These are phyloP conservation scores for Tetrapedia diversipes DNA, from an alignment of 2,888 invertebrate species.

Conservation along the genomic window DNA sequence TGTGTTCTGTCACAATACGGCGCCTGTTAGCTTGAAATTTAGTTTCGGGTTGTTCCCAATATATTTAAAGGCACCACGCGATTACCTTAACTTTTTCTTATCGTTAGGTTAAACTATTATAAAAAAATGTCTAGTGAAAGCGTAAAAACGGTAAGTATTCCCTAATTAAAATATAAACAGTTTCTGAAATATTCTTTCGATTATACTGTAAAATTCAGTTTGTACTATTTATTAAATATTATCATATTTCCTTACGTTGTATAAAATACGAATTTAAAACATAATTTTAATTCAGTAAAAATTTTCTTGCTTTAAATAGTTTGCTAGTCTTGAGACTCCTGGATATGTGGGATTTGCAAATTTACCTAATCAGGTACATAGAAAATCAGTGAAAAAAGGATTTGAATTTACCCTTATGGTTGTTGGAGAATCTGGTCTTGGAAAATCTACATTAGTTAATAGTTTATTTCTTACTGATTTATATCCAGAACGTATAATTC, in stretches of 20 bases:
- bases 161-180: neutral
- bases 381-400: constrained; percentile 98
- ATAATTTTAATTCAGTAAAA: constrained; percentile 2
- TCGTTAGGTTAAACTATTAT: neutral
- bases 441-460: constrained; percentile 98
- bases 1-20: constrained; percentile 53
- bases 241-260: neutral
- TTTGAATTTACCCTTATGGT: constrained; percentile 99
- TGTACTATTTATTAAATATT: neutral
- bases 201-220: neutral
- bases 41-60: constrained; percentile 12
- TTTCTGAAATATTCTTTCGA: neutral
- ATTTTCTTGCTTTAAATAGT: constrained; percentile 84
- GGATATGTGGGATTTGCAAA: constrained; percentile 97
- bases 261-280: neutral
- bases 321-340: constrained; percentile 92
- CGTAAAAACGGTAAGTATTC: constrained; percentile 78
- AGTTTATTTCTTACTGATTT: constrained; percentile 97
- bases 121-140: constrained; percentile 79
- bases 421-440: constrained; percentile 94
- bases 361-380: constrained; percentile 97
- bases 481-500: constrained; percentile 95
- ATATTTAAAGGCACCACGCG: constrained; percentile 19
- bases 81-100: constrained; percentile 13
- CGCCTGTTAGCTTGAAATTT: constrained; percentile 47